Percentiles rank a stretch among this genome's conserved stretches.
These are phyloP conservation scores for Trogon surrucura DNA, from an alignment of 2,113 vertebrate species.

Conservation along the genomic window DNA sequence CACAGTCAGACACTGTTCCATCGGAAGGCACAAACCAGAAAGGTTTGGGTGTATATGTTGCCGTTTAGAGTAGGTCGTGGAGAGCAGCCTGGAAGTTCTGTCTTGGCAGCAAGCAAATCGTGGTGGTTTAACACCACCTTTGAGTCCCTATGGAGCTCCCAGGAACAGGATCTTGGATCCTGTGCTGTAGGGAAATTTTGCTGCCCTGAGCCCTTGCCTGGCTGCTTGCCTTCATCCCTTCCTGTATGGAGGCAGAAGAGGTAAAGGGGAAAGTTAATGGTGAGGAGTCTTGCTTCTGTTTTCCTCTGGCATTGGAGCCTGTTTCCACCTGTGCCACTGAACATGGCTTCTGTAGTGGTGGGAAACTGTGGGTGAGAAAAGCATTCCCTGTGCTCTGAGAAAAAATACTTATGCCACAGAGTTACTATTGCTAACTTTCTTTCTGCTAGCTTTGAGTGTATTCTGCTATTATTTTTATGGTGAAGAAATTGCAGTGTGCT, in stretches of 20 bases:
- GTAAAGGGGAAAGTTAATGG: not conserved
- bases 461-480: not conserved
- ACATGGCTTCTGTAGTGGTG: not conserved
- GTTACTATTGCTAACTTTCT: not conserved
- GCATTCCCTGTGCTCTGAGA: not conserved
- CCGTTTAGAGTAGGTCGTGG: not conserved
- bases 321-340: not conserved
- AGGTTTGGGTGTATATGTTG: not conserved
- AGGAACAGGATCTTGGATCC: not conserved
- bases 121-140: not conserved
- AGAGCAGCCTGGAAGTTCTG: not conserved
- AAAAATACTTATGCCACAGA: not conserved
- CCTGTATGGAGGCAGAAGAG: not conserved
- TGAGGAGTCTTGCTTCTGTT: not conserved
- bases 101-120: not conserved
- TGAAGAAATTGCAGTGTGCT: not conserved
- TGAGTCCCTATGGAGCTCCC: accelerated
- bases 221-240: not conserved
- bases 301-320: not conserved
- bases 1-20: accelerated
- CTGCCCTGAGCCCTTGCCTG: not conserved
- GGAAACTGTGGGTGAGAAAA: not conserved
- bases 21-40: not conserved
- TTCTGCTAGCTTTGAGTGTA: not conserved
- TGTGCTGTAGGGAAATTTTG: not conserved